phyloP scores from a whole-genome alignment of 2,113 vertebrate genomes.

The Mungos mungo region DNA sequence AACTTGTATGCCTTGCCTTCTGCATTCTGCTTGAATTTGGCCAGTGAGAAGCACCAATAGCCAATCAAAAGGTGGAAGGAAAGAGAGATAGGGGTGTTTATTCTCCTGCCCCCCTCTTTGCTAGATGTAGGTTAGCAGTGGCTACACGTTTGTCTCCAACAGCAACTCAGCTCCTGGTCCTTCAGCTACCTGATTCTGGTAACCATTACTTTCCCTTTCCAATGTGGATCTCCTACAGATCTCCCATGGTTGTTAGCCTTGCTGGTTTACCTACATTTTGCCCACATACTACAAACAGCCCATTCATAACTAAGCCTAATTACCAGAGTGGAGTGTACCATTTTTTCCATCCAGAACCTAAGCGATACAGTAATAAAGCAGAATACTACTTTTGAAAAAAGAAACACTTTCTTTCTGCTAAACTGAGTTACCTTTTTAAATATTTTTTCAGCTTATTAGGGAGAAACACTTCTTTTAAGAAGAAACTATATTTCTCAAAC shows the following conservation, averaged over 20 bases:
- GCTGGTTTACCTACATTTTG: background rate
- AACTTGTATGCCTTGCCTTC: background rate
- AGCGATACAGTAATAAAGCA: background rate
- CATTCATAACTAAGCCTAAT: background rate
- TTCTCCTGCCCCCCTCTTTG: background rate
- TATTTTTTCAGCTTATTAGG: background rate
- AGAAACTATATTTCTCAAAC: background rate
- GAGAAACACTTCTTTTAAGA: background rate
- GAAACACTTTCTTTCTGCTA: background rate
- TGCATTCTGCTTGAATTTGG: background rate
- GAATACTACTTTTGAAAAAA: conserved; percentile 12
- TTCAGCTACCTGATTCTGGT: background rate
- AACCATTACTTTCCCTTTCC: background rate
- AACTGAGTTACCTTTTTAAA: background rate
- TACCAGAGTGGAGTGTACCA: background rate
- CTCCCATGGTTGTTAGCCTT: background rate
- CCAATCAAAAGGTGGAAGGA: background rate
- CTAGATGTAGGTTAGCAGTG: background rate
- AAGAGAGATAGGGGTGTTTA: background rate
- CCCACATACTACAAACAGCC: background rate
- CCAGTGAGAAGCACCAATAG: background rate
- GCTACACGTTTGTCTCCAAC: background rate
- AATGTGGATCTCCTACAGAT: background rate
- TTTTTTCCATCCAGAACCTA: background rate
- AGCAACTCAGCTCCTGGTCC: background rate